Conservation (phyloP, 2,113 vertebrate species). For the Phylloscopus trochiloides region DNA sequence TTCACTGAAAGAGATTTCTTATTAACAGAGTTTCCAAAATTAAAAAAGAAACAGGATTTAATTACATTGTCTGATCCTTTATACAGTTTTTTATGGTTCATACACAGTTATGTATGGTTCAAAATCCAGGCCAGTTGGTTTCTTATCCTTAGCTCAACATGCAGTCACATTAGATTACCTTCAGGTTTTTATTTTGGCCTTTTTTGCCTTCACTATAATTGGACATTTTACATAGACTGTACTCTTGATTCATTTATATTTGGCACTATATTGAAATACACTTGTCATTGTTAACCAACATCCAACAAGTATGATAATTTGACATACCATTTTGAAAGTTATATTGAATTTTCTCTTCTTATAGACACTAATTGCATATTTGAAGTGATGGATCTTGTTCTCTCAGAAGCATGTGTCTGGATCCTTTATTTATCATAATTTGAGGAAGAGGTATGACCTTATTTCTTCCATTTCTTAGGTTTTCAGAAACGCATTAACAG, state of each 20-base stretch:
- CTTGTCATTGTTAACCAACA: slow-evolving; percentile 36
- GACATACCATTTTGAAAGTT: slow-evolving; percentile 46
- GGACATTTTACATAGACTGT: background rate
- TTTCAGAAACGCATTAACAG: slow-evolving; percentile 2
- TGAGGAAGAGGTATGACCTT: background rate
- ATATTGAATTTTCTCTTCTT: slow-evolving; percentile 54
- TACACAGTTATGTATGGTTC: background rate
- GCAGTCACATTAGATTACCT: slow-evolving; percentile 20
- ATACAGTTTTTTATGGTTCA: background rate
- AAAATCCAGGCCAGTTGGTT: slow-evolving; percentile 22
- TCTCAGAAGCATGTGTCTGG: background rate
- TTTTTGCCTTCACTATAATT: background rate
- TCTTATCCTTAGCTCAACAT: background rate
- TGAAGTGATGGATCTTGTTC: slow-evolving; percentile 50
- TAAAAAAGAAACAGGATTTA: background rate
- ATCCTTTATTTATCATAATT: slow-evolving; percentile 34
- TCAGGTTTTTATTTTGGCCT: background rate
- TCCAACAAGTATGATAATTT: slow-evolving; percentile 49
- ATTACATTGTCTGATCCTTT: slow-evolving; percentile 13
- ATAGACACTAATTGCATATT: slow-evolving; percentile 44
- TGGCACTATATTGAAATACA: slow-evolving; percentile 31
- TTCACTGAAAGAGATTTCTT: background rate
- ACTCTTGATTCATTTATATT: background rate
- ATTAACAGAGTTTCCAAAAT: slow-evolving; percentile 2
- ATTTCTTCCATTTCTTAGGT: slow-evolving; percentile 16